These are phyloP conservation scores for Marisa cornuarietis DNA, from an alignment of 1,140 invertebrate species.

Conservation along the genomic window DNA sequence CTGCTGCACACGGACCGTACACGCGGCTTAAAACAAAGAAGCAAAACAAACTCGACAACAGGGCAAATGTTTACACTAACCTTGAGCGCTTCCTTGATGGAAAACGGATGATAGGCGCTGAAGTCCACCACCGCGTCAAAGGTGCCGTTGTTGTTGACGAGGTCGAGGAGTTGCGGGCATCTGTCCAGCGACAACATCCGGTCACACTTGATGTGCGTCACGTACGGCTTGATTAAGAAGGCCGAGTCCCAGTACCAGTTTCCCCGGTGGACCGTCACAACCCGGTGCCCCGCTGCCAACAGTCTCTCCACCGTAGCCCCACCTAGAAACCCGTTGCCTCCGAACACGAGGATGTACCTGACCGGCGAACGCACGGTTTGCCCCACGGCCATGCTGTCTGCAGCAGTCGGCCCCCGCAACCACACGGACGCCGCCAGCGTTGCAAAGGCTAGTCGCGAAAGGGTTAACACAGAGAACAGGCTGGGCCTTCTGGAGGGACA, in stretches of 20 bases:
- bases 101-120: slow-evolving; percentile 65
- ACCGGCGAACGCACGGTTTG: too few relatives aligned
- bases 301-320: slow-evolving; percentile 59
- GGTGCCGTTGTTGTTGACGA: slow-evolving; percentile 34
- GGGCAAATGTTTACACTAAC: background rate
- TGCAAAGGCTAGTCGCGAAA: too few relatives aligned
- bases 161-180: slow-evolving; percentile 56
- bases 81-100: slow-evolving; percentile 55
- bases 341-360: slow-evolving; percentile 61
- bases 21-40: too few relatives aligned
- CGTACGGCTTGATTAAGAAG: slow-evolving; percentile 59
- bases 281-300: slow-evolving; percentile 40
- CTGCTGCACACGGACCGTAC: too few relatives aligned
- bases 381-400: too few relatives aligned
- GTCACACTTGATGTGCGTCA: slow-evolving; percentile 64
- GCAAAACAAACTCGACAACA: too few relatives aligned
- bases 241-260: slow-evolving; percentile 69
- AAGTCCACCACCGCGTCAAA: slow-evolving; percentile 69
- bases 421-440: too few relatives aligned
- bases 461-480: too few relatives aligned
- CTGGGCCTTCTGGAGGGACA: too few relatives aligned
- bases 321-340: slow-evolving; percentile 69
- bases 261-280: slow-evolving; percentile 61
- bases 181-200: slow-evolving; percentile 57
- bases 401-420: too few relatives aligned